Conservation (phyloP, 2,888 invertebrate genomes). For the Halictus ligatus region DNA sequence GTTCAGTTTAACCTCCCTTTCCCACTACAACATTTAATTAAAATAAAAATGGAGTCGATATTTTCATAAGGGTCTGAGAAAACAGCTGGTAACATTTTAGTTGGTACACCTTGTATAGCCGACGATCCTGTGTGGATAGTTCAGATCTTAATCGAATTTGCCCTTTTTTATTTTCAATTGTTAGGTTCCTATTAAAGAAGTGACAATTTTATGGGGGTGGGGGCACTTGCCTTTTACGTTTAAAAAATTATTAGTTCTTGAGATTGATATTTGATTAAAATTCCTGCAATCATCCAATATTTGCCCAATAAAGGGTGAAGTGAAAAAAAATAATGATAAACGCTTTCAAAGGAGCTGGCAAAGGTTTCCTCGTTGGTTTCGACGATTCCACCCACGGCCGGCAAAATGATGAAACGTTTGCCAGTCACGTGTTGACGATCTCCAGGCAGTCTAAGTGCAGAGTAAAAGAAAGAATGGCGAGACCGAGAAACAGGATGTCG, state of each 20-base stretch:
- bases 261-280: not conserved
- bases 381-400: conserved; percentile 27
- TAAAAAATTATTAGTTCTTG: not conserved
- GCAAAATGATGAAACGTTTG: conserved; percentile 65
- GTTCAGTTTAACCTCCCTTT: too few species aligned
- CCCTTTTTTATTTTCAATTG: not conserved
- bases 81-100: too few species aligned
- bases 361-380: not conserved
- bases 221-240: not conserved
- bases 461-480: conserved; percentile 45
- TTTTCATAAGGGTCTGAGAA: not conserved
- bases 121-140: not conserved
- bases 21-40: not conserved
- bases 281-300: not conserved
- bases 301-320: not conserved
- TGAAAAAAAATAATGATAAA: not conserved
- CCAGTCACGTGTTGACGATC: conserved; percentile 68
- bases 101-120: not conserved
- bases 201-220: not conserved
- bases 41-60: not conserved
- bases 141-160: not conserved
- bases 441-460: conserved; percentile 46
- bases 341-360: not conserved
- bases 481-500: conserved; percentile 75
- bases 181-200: not conserved